Evolutionary conservation across 2,113 vertebrate species (phyloP), one percentile per base, ranked within the genome.

Genomic region (Pelvicachromis taeniatus): DNA sequence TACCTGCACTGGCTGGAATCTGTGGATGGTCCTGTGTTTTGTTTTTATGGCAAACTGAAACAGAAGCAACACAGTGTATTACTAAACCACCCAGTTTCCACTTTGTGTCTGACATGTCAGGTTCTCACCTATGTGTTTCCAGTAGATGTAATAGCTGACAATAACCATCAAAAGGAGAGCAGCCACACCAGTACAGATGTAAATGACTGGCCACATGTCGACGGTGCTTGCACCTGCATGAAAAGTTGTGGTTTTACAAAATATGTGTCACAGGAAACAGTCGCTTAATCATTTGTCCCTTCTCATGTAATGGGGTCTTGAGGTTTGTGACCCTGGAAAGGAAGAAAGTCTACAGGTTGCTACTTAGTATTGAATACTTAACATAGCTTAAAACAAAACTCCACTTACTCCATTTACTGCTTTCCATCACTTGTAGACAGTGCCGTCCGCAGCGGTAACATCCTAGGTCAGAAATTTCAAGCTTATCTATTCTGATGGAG

Each of bases 401-500:
- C 3, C 4, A 86, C 80, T 45, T 78, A 91, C 16, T 9, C 2
- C 3, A 83, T 75, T 35, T 75, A 91, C 89, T 5, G 11, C 11
- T 33, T 52, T 53, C 19, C 21, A 26, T 40, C 52, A 96, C 85
- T 75, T 68, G 68, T 56, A 78, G 19, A 63, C 94, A 96, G 29
- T 6, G 1, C 16, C 0, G 0, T 1, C 83, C 0, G 82, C 96
- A 96, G 55, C 5, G 50, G 29, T 96, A 96, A 16, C 35, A 33
- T 0, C 95, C 95, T 8, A 92, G 3, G 35, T 95, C 95, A 12
- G 91, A 89, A 21, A 0, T 2, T 33, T 90, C 29, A 2, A 96
- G 81, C 10, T 54, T 63, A 53, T 92, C 80, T 3, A 96, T 91
- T 16, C 52, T 17, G n/a, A 96, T 95, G 38, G 95, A 93, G 75